Percentiles rank a stretch among this genome's conserved stretches.
Conservation (phyloP, 2,888 invertebrate genomes). For the Plemyria rubiginata region DNA sequence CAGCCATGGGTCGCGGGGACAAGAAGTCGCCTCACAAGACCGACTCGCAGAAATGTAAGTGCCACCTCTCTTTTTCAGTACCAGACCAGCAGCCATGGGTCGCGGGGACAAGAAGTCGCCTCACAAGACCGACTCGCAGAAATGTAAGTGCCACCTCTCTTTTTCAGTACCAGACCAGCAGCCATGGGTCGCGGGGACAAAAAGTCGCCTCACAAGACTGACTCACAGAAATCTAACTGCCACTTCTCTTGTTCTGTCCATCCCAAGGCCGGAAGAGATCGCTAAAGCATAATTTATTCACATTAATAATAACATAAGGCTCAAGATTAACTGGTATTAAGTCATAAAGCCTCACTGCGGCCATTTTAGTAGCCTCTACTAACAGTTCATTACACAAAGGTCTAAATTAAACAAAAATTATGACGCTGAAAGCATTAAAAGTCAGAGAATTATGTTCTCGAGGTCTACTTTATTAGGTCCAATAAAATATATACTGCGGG, state of each 20-base stretch:
- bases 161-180: too few relatives aligned
- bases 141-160: slow-evolving; percentile 80
- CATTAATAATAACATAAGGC: slow-evolving; percentile 10
- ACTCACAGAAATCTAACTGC: slow-evolving; percentile 80
- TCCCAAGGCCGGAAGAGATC: background rate
- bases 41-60: slow-evolving; percentile 82
- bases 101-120: slow-evolving; percentile 81
- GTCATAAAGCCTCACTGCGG: slow-evolving; percentile 19
- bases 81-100: slow-evolving; percentile 75
- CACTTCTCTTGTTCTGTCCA: too few relatives aligned
- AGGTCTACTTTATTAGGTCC: slow-evolving; percentile 46
- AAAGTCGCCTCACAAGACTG: slow-evolving; percentile 78
- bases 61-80: too few relatives aligned
- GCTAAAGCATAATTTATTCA: background rate
- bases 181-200: slow-evolving; percentile 82
- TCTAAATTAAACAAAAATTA: slow-evolving; percentile 46
- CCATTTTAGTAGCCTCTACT: slow-evolving; percentile 27
- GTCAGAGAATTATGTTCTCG: slow-evolving; percentile 43
- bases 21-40: slow-evolving; percentile 79
- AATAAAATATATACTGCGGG: slow-evolving; percentile 48
- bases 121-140: slow-evolving; percentile 79
- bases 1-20: slow-evolving; percentile 80
- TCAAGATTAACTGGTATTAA: slow-evolving; percentile 3
- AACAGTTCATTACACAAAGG: slow-evolving; percentile 40
- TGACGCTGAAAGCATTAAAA: slow-evolving; percentile 46